Evolutionary conservation across 2,888 invertebrate species (phyloP).

Genomic region (Limnephilus marmoratus): DNA sequence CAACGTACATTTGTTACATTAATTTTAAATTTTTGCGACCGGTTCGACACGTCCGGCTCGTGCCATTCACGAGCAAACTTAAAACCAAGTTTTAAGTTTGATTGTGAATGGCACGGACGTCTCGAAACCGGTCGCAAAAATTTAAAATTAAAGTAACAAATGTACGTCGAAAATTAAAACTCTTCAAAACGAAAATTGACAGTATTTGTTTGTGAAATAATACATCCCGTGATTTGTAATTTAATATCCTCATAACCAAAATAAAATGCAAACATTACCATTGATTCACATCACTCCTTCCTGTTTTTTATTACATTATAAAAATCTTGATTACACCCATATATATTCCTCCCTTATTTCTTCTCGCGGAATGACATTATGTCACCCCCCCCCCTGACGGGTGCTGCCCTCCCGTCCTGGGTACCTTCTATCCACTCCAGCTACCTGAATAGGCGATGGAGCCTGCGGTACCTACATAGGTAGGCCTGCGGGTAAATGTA

Average conservation of each 20-base stretch:
- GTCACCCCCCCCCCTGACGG: neutral
- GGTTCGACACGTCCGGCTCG: too few species aligned
- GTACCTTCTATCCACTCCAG: neutral
- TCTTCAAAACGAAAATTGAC: too few species aligned
- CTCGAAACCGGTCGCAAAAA: too few species aligned
- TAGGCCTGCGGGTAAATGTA: neutral
- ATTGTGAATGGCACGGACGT: too few species aligned
- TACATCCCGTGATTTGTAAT: too few species aligned
- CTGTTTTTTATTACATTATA: neutral
- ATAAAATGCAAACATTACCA: neutral
- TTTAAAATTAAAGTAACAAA: too few species aligned
- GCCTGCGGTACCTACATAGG: neutral
- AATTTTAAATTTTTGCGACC: too few species aligned
- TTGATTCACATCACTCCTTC: neutral
- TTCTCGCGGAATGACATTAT: constrained; percentile 16
- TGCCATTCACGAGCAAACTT: too few species aligned
- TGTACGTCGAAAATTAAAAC: too few species aligned
- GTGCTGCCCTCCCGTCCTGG: neutral
- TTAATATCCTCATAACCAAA: neutral
- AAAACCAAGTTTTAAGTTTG: too few species aligned
- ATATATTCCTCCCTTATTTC: neutral
- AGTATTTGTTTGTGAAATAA: too few species aligned
- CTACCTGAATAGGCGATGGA: neutral
- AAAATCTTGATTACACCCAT: neutral
- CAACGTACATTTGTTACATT: too few species aligned